Evolutionary conservation across 1,140 invertebrate genomes (phyloP).

Genomic region (Drosophila baimaii): DNA sequence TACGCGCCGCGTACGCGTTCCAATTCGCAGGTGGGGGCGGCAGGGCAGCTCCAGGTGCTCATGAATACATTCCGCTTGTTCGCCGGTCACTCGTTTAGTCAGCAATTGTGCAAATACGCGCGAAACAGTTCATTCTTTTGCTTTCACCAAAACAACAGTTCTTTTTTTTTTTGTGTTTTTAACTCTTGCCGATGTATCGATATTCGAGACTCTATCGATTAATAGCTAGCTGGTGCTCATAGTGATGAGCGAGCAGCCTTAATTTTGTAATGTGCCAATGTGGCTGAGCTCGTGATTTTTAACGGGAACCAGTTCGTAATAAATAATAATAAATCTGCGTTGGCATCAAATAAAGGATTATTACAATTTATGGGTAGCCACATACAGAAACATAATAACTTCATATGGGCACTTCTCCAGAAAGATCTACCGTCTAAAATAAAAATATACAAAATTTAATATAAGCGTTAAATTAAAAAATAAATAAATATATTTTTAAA

Average conservation of each 20-base stretch:
- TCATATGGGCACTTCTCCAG: no score
- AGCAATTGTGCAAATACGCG: constrained; percentile 37
- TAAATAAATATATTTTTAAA: no score
- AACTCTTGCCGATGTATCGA: constrained; percentile 2
- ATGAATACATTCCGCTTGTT: constrained; percentile 66
- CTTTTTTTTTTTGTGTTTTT: background rate
- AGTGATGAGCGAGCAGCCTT: background rate
- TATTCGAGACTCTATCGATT: background rate
- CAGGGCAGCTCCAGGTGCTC: constrained; percentile 20
- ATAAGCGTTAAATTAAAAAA: no score
- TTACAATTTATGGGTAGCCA: no score
- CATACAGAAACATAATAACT: no score
- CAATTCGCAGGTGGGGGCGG: constrained; percentile 32
- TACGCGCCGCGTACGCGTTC: constrained; percentile 29
- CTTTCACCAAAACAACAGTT: constrained; percentile 25
- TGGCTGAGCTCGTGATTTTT: no score
- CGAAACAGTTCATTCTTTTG: constrained; percentile 16
- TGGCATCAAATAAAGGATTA: no score
- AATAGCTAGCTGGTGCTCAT: background rate
- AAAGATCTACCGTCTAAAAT: no score
- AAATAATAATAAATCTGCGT: no score
- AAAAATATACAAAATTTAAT: no score
- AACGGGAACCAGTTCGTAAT: no score
- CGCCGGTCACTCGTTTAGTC: constrained; percentile 18
- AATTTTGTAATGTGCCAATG: background rate